phyloP scores from a whole-genome alignment of 2,888 invertebrate species.

The Ochropleura leucogaster region DNA sequence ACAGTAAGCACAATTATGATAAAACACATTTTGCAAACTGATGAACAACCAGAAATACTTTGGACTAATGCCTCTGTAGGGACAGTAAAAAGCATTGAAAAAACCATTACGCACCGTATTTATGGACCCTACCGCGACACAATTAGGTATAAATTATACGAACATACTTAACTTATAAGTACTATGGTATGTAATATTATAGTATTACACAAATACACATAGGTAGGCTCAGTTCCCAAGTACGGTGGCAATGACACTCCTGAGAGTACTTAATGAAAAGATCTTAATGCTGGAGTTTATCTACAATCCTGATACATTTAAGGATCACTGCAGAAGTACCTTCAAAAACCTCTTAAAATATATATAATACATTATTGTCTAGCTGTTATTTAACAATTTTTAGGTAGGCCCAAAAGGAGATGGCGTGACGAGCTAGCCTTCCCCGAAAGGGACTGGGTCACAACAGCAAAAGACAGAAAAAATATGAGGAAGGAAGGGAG shows the following conservation, averaged over 20 bases:
- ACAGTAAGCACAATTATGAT: conserved; percentile 38
- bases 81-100: conserved; percentile 63
- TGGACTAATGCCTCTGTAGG: conserved; percentile 58
- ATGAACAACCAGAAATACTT: conserved; percentile 58
- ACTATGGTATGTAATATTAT: conserved; percentile 18
- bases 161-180: conserved; percentile 32
- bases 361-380: not conserved
- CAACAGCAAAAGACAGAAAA: too few relatives aligned
- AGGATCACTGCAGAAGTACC: conserved; percentile 23
- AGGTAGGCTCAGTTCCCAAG: conserved; percentile 29
- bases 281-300: conserved; percentile 47
- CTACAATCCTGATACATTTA: conserved; percentile 20
- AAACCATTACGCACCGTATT: conserved; percentile 59
- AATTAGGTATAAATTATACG: conserved; percentile 53
- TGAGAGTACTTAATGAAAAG: conserved; percentile 53
- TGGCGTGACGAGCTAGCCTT: too few relatives aligned
- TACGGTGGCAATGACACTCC: conserved; percentile 43
- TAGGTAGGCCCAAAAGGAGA: too few relatives aligned
- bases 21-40: conserved; percentile 48
- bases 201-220: conserved; percentile 17
- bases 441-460: too few relatives aligned
- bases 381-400: not conserved
- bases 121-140: conserved; percentile 56
- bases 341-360: conserved; percentile 4
- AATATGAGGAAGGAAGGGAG: too few relatives aligned